Evolutionary conservation across 1,140 invertebrate genomes (phyloP).

Genomic region (Drosophila kurseongensis): DNA sequence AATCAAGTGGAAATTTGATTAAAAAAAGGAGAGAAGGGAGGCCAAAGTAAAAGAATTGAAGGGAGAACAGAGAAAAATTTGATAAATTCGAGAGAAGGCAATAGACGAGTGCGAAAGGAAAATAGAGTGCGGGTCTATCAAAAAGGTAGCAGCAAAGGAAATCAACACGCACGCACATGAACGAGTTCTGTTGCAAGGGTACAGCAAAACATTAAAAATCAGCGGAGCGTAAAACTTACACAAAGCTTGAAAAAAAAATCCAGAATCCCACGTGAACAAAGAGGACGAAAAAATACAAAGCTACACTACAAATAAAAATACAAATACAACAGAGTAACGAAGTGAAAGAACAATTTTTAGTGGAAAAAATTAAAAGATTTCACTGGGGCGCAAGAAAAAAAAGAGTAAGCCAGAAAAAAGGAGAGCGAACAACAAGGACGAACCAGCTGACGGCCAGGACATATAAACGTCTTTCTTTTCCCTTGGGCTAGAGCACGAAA

Average conservation of each 20-base stretch:
- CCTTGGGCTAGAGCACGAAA: slow-evolving; percentile 64
- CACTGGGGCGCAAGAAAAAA: slow-evolving; percentile 12
- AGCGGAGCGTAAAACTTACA: slow-evolving; percentile 64
- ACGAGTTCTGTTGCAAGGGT: slow-evolving; percentile 52
- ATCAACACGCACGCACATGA: slow-evolving; percentile 77
- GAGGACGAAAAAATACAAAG: slow-evolving; percentile 24
- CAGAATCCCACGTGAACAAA: slow-evolving; percentile 22
- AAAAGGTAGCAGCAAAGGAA: slow-evolving; percentile 65
- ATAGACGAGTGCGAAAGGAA: slow-evolving; percentile 33
- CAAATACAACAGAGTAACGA: slow-evolving; percentile 36
- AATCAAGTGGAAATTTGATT: slow-evolving; percentile 82
- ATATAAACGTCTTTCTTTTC: slow-evolving; percentile 28
- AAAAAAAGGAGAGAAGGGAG: slow-evolving; percentile 37
- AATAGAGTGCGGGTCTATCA: slow-evolving; percentile 60
- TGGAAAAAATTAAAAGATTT: slow-evolving; percentile 60
- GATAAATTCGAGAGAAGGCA: slow-evolving; percentile 70
- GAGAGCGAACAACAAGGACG: slow-evolving; percentile 15
- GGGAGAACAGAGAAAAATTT: slow-evolving; percentile 61
- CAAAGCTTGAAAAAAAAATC: slow-evolving; percentile 35
- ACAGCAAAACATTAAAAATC: slow-evolving; percentile 70
- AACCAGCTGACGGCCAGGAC: slow-evolving; percentile 58
- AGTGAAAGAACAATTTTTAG: slow-evolving; percentile 39
- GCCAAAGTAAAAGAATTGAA: slow-evolving; percentile 7
- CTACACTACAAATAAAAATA: slow-evolving; percentile 36
- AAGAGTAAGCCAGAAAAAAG: slow-evolving; percentile 13